phyloP scores from a whole-genome alignment of 2,888 invertebrate species.

The Syritta pipiens region DNA sequence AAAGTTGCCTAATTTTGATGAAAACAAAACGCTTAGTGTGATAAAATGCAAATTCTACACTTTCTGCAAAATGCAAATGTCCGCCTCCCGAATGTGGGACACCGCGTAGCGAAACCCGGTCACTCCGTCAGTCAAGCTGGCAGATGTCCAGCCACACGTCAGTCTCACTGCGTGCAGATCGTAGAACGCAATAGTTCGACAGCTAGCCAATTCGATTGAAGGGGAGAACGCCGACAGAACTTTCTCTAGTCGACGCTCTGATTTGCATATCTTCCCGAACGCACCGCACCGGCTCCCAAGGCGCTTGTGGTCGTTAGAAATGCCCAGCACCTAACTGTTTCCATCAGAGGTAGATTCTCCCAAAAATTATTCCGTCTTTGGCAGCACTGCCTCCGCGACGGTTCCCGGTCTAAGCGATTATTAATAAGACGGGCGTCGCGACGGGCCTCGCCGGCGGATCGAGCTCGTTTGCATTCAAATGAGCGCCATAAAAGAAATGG shows the following conservation, averaged over 20 bases:
- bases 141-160: constrained; percentile 20
- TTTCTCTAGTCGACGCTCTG: constrained; percentile 36
- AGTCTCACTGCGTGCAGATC: constrained; percentile 1
- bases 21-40: background rate
- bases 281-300: background rate
- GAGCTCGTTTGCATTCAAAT: constrained; percentile 61
- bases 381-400: background rate
- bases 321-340: constrained; percentile 40
- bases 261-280: constrained; percentile 30
- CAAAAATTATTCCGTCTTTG: constrained; percentile 1
- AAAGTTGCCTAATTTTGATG: background rate
- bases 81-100: constrained; percentile 18
- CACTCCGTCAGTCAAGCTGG: constrained; percentile 25
- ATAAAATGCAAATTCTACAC: constrained; percentile 15
- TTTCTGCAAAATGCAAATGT: constrained; percentile 27
- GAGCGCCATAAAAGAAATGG: constrained; percentile 63
- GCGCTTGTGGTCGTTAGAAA: constrained; percentile 12
- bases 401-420: constrained; percentile 48
- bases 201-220: constrained; percentile 10
- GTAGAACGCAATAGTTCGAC: constrained; percentile 19
- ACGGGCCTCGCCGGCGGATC: constrained; percentile 44
- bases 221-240: constrained; percentile 6
- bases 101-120: constrained; percentile 13
- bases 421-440: constrained; percentile 23
- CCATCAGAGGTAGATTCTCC: constrained; percentile 26